Evolutionary conservation across 2,888 invertebrate genomes (phyloP).

Genomic region (Drosophila mulleri): DNA sequence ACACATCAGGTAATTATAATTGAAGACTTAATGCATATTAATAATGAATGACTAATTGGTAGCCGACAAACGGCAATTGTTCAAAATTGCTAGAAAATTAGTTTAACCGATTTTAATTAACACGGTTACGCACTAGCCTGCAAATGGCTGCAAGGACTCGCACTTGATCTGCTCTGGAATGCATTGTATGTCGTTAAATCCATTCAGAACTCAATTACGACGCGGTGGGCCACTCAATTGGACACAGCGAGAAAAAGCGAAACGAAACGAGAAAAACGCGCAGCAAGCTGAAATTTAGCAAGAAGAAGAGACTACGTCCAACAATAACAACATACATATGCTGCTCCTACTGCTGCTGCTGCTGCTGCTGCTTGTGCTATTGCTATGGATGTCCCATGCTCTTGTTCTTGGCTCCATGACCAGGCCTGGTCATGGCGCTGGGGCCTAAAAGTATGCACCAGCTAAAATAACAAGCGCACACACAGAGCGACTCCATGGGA

Average conservation of each 20-base stretch:
- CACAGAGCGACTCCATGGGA: conserved; percentile 1
- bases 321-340: conserved; percentile 31
- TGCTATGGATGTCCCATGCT: background rate
- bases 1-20: conserved; percentile 31
- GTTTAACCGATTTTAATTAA: background rate
- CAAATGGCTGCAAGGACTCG: conserved; percentile 8
- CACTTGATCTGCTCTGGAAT: conserved; percentile 10
- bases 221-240: conserved; percentile 40
- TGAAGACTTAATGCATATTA: conserved; percentile 47
- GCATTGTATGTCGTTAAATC: conserved; percentile 30
- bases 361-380: background rate
- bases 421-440: conserved; percentile 9
- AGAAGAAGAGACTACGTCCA: conserved; percentile 4
- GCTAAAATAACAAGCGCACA: conserved; percentile 45
- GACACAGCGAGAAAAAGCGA: conserved; percentile 9
- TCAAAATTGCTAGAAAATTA: conserved; percentile 3
- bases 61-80: background rate
- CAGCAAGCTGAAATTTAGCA: conserved; percentile 15
- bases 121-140: background rate
- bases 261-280: conserved; percentile 41
- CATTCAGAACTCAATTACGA: conserved; percentile 62
- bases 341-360: conserved; percentile 1
- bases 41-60: conserved; percentile 23
- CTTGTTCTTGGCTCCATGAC: conserved; percentile 9
- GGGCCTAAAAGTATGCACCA: conserved; percentile 69